Conservation (phyloP, 30 jellyfish, hydroid and myxozoan genomes). For the Rhopilema esculentum region DNA sequence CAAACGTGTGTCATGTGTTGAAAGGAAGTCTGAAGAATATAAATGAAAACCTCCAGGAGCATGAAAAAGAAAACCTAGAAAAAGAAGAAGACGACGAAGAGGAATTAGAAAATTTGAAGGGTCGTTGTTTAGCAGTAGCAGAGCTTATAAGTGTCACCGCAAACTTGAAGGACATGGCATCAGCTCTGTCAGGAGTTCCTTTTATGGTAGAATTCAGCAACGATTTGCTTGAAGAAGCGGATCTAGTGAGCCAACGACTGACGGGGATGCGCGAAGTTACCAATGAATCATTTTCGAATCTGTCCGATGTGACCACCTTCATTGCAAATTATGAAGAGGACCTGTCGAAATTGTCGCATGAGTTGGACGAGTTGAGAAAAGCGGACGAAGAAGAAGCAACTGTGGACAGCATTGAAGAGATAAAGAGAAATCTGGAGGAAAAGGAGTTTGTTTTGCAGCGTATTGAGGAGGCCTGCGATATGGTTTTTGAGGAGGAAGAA, state of each 20-base stretch:
- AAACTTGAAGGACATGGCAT: neutral
- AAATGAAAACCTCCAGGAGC: neutral
- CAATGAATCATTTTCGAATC: constrained; percentile 2
- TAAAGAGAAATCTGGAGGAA: neutral
- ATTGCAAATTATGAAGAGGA: constrained; percentile 58
- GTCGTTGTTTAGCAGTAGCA: neutral
- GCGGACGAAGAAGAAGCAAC: neutral
- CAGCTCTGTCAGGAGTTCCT: neutral
- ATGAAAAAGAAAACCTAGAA: neutral
- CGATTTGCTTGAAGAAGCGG: neutral
- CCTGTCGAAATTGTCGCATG: constrained; percentile 41
- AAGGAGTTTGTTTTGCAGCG: constrained; percentile 16
- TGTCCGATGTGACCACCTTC: neutral
- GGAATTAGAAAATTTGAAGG: neutral
- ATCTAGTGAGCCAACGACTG: neutral
- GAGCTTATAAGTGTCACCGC: neutral
- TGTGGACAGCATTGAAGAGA: constrained; percentile 1
- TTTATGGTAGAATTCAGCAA: neutral
- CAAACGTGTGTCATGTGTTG: neutral
- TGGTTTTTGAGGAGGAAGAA: constrained; percentile 48
- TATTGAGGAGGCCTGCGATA: constrained; percentile 46
- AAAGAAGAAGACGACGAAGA: constrained; percentile 18
- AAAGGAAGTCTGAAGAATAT: neutral
- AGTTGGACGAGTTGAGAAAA: constrained; percentile 34
- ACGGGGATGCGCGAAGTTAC: neutral